Conservation (phyloP, 2,113 vertebrate species). For the Numenius arquata region DNA sequence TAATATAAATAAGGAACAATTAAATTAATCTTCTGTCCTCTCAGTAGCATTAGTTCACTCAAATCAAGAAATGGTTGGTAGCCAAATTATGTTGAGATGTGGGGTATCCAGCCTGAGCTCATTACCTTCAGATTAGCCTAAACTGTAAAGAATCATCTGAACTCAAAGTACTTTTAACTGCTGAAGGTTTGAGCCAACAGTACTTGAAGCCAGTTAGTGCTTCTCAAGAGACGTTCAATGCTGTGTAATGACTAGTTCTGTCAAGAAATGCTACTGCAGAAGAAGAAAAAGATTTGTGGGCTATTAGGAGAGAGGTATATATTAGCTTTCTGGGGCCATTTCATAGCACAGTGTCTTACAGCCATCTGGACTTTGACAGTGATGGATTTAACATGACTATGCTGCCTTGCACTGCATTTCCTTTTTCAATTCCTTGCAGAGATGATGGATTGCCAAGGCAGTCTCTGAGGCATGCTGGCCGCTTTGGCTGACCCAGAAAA, state of each 20-base stretch:
- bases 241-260: not conserved
- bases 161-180: not conserved
- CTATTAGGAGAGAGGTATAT: not conserved
- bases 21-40: not conserved
- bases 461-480: not conserved
- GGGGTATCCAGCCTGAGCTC: not conserved
- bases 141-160: not conserved
- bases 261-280: not conserved
- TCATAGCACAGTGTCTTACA: not conserved
- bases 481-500: not conserved
- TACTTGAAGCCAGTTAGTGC: not conserved
- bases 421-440: not conserved
- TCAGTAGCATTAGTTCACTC: not conserved
- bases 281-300: not conserved
- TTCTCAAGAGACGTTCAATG: not conserved
- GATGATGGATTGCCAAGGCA: not conserved
- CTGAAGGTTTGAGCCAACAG: not conserved
- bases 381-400: not conserved
- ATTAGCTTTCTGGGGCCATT: not conserved
- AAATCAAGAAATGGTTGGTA: not conserved
- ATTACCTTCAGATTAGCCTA: not conserved
- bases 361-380: not conserved
- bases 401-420: not conserved
- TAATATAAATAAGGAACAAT: not conserved
- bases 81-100: not conserved